A percentile compares a stretch with the other conserved stretches of the same genome.
phyloP scores from a whole-genome alignment of 2,797 vertebrate genomes.

The Acestrorhynchus altus region DNA sequence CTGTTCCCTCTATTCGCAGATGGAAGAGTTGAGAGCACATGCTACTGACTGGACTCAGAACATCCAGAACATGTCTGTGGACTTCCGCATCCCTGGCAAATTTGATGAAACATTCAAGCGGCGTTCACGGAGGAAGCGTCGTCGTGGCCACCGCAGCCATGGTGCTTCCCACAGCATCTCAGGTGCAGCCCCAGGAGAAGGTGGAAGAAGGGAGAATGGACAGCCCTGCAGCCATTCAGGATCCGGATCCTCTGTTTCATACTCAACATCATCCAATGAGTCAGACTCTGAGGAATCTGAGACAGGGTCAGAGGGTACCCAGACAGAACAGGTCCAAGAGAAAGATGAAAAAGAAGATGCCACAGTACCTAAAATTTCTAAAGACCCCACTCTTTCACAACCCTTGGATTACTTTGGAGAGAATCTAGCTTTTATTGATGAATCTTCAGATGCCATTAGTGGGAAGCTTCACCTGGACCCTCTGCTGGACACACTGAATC shows the following conservation, averaged over 20 bases:
- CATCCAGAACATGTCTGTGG: constrained; percentile 85
- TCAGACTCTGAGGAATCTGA: constrained; percentile 70
- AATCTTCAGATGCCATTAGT: constrained; percentile 88
- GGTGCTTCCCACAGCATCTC: constrained; percentile 59
- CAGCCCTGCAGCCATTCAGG: constrained; percentile 57
- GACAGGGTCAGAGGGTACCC: constrained; percentile 73
- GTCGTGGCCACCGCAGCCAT: constrained; percentile 60
- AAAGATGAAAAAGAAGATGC: constrained; percentile 49
- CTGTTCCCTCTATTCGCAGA: constrained; percentile 70
- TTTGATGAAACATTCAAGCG: constrained; percentile 80
- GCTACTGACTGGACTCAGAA: constrained; percentile 90
- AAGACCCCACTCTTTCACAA: constrained; percentile 65
- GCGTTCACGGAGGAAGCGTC: constrained; percentile 67
- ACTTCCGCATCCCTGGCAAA: constrained; percentile 76
- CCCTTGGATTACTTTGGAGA: constrained; percentile 88
- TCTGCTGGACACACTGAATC: constrained; percentile 64
- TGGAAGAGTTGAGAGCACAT: constrained; percentile 89
- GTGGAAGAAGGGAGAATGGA: constrained; percentile 49
- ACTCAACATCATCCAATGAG: constrained; percentile 64
- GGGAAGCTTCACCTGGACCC: constrained; percentile 75
- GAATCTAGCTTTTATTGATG: constrained; percentile 91
- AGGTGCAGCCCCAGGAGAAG: constrained; percentile 50
- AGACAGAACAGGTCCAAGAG: constrained; percentile 72
- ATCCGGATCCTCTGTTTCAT: constrained; percentile 64
- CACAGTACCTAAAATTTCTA: constrained; percentile 38